phyloP scores from a whole-genome alignment of 2,888 invertebrate genomes.

The Pherbina coryleti region DNA sequence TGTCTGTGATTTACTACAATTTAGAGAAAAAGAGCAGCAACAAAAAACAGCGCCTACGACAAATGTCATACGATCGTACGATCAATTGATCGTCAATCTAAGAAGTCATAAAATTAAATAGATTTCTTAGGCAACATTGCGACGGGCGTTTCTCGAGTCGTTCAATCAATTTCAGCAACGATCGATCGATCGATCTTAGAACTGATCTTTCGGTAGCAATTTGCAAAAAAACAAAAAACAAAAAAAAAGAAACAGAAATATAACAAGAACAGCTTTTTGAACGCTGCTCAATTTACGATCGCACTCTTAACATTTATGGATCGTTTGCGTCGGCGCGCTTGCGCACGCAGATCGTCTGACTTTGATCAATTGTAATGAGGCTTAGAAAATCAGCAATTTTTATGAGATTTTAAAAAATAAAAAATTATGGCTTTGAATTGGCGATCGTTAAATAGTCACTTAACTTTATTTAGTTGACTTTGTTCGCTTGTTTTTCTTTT shows the following conservation, averaged over 20 bases:
- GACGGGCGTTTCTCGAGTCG: background rate
- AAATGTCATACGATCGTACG: background rate
- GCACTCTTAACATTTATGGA: conserved; percentile 1
- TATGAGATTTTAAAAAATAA: background rate
- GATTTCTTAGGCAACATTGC: background rate
- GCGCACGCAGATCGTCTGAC: conserved; percentile 8
- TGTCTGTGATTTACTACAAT: background rate
- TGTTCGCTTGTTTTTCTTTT: background rate
- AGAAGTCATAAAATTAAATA: background rate
- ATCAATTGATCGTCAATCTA: background rate
- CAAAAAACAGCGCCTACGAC: conserved; percentile 1
- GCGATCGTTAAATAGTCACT: background rate
- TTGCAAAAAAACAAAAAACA: background rate
- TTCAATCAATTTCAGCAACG: background rate
- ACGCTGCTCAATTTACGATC: conserved; percentile 21
- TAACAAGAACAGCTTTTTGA: background rate
- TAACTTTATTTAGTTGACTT: background rate
- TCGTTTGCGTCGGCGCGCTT: conserved; percentile 6
- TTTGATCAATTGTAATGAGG: conserved; percentile 28
- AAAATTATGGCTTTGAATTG: background rate
- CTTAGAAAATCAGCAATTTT: conserved; percentile 12
- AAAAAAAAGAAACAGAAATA: background rate
- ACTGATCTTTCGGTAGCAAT: conserved; percentile 3
- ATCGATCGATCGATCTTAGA: background rate
- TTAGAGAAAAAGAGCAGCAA: background rate